A percentile compares a stretch with the other conserved stretches of the same genome.
These are phyloP conservation scores for Borostomias antarcticus DNA, from an alignment of 2,797 vertebrate genomes.

Conservation along the genomic window DNA sequence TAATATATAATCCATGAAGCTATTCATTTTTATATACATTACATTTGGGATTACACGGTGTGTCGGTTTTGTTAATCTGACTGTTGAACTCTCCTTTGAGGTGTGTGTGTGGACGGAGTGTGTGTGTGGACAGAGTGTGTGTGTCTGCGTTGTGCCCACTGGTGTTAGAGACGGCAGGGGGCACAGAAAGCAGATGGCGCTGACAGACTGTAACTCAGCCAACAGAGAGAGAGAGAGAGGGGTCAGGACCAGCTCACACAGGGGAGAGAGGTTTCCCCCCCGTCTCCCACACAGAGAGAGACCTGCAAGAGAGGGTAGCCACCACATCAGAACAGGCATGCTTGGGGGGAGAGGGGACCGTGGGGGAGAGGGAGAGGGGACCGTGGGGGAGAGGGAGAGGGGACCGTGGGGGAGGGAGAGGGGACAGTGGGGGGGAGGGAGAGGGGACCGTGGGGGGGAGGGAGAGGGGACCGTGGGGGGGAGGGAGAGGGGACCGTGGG, in stretches of 20 bases:
- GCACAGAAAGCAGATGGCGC: conserved; percentile 77
- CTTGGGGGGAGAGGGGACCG: too few species aligned
- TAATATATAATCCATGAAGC: too few species aligned
- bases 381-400: not conserved
- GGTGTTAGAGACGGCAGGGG: conserved; percentile 65
- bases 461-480: too few species aligned
- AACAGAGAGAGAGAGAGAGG: conserved; percentile 47
- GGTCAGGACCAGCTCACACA: not conserved
- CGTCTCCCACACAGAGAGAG: not conserved
- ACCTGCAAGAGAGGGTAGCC: conserved; percentile 17
- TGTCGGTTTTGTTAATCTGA: conserved; percentile 54
- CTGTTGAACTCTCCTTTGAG: conserved; percentile 50
- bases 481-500: too few species aligned
- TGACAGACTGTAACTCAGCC: conserved; percentile 80
- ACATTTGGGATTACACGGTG: conserved; percentile 28
- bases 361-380: too few species aligned
- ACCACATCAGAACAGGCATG: too few species aligned
- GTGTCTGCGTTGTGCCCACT: conserved; percentile 36
- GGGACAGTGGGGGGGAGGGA: too few species aligned
- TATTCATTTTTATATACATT: too few species aligned
- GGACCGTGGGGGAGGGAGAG: conserved; percentile 2
- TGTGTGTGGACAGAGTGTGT: conserved; percentile 13
- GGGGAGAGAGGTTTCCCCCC: not conserved
- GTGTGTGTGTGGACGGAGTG: conserved; percentile 31
- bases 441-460: not conserved